These are phyloP conservation scores for Corythaixoides concolor DNA, from an alignment of 2,113 vertebrate species.

Conservation along the genomic window DNA sequence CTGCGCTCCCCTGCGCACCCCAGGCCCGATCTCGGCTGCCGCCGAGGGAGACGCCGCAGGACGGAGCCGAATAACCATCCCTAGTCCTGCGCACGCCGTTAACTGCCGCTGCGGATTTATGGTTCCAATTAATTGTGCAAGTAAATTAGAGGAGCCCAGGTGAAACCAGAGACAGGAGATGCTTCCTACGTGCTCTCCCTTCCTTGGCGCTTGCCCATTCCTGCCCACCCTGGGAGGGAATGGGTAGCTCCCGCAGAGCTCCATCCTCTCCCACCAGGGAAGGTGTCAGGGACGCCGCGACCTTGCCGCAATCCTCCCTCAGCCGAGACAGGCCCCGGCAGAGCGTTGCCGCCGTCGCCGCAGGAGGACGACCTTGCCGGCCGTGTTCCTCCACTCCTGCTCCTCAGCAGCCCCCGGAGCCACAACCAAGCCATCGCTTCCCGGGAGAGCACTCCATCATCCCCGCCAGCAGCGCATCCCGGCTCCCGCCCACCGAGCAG, in stretches of 20 bases:
- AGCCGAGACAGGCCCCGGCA: rapidly evolving
- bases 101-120: not conserved
- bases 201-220: not conserved
- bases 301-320: not conserved
- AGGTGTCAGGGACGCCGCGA: rapidly evolving
- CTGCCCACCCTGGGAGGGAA: not conserved
- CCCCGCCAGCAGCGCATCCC: not conserved
- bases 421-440: not conserved
- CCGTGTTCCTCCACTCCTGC: rapidly evolving
- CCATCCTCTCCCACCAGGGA: rapidly evolving
- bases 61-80: not conserved
- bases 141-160: not conserved
- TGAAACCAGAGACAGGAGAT: not conserved
- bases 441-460: not conserved
- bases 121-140: not conserved
- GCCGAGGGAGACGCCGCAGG: not conserved
- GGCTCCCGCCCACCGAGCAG: not conserved
- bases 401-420: not conserved
- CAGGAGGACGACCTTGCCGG: not conserved
- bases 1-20: rapidly evolving
- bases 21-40: not conserved
- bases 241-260: not conserved
- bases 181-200: not conserved
- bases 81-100: not conserved
- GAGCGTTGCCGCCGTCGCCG: not conserved